These are phyloP conservation scores for Bombus pascuorum DNA, from an alignment of 1,140 invertebrate species.

Conservation along the genomic window DNA sequence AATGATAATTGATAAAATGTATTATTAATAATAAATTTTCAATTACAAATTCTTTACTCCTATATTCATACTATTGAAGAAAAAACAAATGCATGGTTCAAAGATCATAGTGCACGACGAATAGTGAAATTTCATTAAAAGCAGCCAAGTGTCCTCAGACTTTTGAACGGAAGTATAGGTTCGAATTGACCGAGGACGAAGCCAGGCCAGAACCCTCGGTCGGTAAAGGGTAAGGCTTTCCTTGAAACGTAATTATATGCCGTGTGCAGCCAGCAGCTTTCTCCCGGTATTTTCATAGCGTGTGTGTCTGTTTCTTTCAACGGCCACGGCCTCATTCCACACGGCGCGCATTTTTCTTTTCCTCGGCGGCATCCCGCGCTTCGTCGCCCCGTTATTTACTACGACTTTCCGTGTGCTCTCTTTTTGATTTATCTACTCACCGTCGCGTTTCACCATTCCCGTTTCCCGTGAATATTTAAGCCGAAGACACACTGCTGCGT, in stretches of 20 bases:
- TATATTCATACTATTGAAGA: not conserved
- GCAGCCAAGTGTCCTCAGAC: not conserved
- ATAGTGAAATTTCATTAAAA: not conserved
- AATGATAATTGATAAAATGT: not conserved
- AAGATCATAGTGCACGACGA: not conserved
- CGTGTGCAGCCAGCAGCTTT: conserved; percentile 6
- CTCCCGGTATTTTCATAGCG: conserved; percentile 28
- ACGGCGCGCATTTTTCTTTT: not conserved
- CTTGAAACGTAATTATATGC: conserved; percentile 43
- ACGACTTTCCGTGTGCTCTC: conserved; percentile 1
- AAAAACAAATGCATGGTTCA: not conserved
- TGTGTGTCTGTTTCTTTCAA: conserved; percentile 36
- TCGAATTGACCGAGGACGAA: conserved; percentile 32
- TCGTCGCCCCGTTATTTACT: conserved; percentile 3
- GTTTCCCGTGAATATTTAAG: conserved; percentile 42
- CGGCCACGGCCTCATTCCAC: conserved; percentile 31
- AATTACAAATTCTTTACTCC: not conserved
- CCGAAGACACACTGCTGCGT: conserved; percentile 20
- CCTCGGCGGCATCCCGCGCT: not conserved
- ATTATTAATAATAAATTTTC: not conserved
- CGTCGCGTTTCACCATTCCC: conserved; percentile 30
- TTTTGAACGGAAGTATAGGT: conserved; percentile 7
- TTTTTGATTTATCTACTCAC: conserved; percentile 54
- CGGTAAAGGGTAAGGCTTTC: conserved; percentile 21
- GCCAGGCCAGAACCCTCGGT: conserved; percentile 1